These are phyloP conservation scores for Coptodon bakossiorum DNA, from an alignment of 2,113 vertebrate genomes.

Conservation along the genomic window DNA sequence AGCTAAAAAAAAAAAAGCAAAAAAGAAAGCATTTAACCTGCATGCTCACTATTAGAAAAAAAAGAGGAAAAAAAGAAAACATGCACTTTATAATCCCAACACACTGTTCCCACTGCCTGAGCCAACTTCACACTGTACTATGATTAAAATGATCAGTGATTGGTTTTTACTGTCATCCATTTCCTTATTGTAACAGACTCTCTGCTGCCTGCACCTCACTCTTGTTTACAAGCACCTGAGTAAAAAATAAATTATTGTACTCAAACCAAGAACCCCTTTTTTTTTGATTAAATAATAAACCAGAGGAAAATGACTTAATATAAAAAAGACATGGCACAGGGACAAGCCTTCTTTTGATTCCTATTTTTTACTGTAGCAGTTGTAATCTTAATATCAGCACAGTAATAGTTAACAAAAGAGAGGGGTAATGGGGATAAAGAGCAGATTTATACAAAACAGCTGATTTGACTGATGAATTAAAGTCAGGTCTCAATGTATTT, in stretches of 20 bases:
- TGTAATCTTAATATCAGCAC: not conserved
- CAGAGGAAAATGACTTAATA: not conserved
- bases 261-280: not conserved
- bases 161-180: not conserved
- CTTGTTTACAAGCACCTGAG: slow-evolving; percentile 49
- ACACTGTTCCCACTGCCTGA: slow-evolving; percentile 41
- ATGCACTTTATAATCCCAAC: slow-evolving; percentile 44
- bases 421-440: not conserved
- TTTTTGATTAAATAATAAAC: not conserved
- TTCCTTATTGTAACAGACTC: not conserved
- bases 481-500: slow-evolving; percentile 66
- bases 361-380: not conserved
- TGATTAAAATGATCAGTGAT: not conserved
- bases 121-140: slow-evolving; percentile 24
- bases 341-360: not conserved
- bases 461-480: not conserved
- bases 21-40: not conserved
- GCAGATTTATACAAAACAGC: not conserved
- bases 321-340: not conserved
- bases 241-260: slow-evolving; percentile 38
- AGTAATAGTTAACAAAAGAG: not conserved
- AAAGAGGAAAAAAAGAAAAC: not conserved
- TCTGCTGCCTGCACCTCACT: slow-evolving; percentile 19
- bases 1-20: not conserved
- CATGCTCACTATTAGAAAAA: not conserved